Evolutionary conservation across 2,797 vertebrate species (phyloP).

Genomic region (Sciurus vulgaris): DNA sequence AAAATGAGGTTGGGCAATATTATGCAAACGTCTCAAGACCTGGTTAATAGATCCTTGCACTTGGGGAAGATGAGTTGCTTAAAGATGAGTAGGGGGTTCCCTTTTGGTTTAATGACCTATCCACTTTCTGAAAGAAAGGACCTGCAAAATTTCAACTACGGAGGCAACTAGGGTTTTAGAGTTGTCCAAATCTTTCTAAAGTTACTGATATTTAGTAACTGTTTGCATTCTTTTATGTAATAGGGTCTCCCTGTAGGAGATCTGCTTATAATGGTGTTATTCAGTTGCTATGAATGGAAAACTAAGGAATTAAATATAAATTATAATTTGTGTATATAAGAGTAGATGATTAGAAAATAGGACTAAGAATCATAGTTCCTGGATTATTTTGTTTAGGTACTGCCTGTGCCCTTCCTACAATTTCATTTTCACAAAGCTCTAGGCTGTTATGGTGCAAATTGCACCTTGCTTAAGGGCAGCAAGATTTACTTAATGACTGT

Average conservation of each 20-base stretch:
- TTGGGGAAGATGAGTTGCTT: conserved; percentile 58
- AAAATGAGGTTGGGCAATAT: conserved; percentile 79
- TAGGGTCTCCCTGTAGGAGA: neutral
- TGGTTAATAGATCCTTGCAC: conserved; percentile 62
- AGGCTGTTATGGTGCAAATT: conserved; percentile 75
- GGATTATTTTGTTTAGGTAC: conserved; percentile 41
- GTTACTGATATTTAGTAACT: neutral
- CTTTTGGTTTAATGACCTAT: conserved; percentile 8
- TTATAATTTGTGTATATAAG: neutral
- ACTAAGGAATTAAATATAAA: conserved; percentile 55
- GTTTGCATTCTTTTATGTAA: neutral
- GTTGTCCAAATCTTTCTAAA: conserved; percentile 25
- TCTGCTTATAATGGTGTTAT: neutral
- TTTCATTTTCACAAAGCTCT: conserved; percentile 76
- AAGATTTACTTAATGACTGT: conserved; percentile 82
- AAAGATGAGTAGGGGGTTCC: conserved; percentile 5
- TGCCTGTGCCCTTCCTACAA: conserved; percentile 28
- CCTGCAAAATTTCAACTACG: neutral
- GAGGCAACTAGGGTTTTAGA: conserved; percentile 15
- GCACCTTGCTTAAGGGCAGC: conserved; percentile 73
- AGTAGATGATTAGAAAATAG: conserved; percentile 36
- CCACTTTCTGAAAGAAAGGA: conserved; percentile 35
- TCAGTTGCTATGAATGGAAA: neutral
- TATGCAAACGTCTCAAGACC: conserved; percentile 73
- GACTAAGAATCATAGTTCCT: conserved; percentile 27